phyloP scores from a whole-genome alignment of 2,797 vertebrate genomes.

The Sciurus vulgaris region DNA sequence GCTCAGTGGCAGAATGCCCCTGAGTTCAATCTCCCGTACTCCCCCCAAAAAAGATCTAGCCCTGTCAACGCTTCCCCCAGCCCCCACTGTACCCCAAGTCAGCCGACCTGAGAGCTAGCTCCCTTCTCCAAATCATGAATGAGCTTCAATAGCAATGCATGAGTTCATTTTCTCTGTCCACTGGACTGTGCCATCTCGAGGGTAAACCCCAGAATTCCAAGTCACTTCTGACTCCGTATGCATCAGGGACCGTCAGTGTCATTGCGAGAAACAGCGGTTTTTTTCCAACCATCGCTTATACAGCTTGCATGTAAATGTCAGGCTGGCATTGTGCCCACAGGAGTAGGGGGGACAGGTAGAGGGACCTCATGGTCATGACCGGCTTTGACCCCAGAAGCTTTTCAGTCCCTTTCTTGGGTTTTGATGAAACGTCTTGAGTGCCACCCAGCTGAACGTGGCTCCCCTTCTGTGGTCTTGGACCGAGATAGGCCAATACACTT shows the following conservation, averaged over 20 bases:
- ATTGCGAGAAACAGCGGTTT: slow-evolving; percentile 76
- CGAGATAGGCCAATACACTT: not conserved
- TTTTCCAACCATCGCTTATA: slow-evolving; percentile 74
- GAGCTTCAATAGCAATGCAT: not conserved
- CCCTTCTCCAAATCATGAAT: not conserved
- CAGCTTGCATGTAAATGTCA: slow-evolving; percentile 80
- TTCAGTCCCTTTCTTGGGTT: slow-evolving; percentile 46
- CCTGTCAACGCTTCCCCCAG: not conserved
- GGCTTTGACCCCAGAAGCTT: not conserved
- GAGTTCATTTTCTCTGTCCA: not conserved
- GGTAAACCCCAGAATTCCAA: slow-evolving; percentile 57
- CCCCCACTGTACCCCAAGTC: too few species aligned
- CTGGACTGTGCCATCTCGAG: not conserved
- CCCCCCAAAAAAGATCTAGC: too few species aligned
- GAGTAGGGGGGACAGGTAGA: slow-evolving; percentile 18
- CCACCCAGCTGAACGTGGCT: not conserved
- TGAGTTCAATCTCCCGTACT: too few species aligned
- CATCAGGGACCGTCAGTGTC: slow-evolving; percentile 35
- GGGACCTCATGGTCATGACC: slow-evolving; percentile 55
- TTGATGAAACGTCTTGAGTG: slow-evolving; percentile 54
- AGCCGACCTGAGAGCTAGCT: not conserved
- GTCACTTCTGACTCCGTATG: accelerated
- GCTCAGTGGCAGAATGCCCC: too few species aligned
- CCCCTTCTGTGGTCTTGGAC: not conserved
- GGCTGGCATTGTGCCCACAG: not conserved